Evolutionary conservation across 2,797 vertebrate species (phyloP), one percentile per base, ranked within the genome.

Genomic region (Alca torda): DNA sequence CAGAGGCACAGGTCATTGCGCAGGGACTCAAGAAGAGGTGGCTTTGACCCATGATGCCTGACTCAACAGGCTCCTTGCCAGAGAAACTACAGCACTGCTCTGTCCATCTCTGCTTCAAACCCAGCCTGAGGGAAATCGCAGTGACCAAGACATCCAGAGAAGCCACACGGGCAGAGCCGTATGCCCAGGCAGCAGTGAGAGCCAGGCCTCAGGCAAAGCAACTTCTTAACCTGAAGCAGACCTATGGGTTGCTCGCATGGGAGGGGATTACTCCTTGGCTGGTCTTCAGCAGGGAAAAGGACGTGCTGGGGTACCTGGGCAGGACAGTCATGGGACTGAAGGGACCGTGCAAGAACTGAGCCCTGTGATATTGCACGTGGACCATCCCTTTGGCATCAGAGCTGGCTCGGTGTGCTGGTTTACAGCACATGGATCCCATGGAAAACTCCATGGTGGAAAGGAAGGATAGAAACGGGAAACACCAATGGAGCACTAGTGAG

Each of bases 351-450:
- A 46, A 41, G 77, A 90, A 28, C 56, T 70, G 31, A 68, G 23
- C 31, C 31, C 60, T 3, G 1, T 24, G n/a, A 31, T 35, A 3
- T 14, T 60, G 30, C 2, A 6, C 2, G 0, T 26, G 61, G 33
- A 61, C 6, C 4, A 4, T 15, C 20, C n/a, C 9, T 20, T 57
- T 41, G 25, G 37, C 48, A 53, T 21, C 13, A 54, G 53, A 41
- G 57, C n/a, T 11, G 3, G 33, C 31, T 59, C 1, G 0, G 43
- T 20, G 72, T 41, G 33, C 39, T 8, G 6, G 5, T 11, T 77
- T 50, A 28, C 6, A 3, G 35, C 2, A 15, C 9, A 1, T 8
- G 31, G 14, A 25, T 8, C 57, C 59, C 28, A 39, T 74, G 69
- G 53, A 59, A 81, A 67, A 68, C 26, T 64, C 39, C 11, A 3